Base-by-base conservation (phyloP, 2,888 invertebrate genomes). In the Lobophora halterata region DNA sequence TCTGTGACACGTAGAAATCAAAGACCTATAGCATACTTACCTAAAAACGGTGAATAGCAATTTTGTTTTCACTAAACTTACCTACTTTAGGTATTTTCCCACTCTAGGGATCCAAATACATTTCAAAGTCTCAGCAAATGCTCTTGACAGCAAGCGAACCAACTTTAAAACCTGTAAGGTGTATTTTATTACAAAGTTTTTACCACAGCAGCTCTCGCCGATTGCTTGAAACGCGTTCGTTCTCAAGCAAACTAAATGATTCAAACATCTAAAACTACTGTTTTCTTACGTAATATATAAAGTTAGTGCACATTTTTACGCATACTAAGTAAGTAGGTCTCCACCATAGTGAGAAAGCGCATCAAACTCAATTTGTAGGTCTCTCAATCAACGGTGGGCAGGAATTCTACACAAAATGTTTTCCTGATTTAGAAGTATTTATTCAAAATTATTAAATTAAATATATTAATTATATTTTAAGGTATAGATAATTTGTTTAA, bases 31-130 rank as follows among this genome's bases (percentile, higher is more conserved):
- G n/a, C n/a, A n/a, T n/a, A 18, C 14, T 24, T n/a, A 19, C 18
- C 28, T 33, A 20, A 27, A 34, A 24, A 37, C 20, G 39, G 26
- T 27, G 26, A 17, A 25, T 27, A 37, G 36, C 30, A 35, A 40
- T 32, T 32, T 32, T 27, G 41, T 41, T 47, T 5, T 16, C 33
- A 42, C 29, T 36, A 9, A 29, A 18, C 27, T 23, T 7, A 1
- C 8, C 9, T 39, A 31, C 34, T 40, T 38, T 19, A 35, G 28
- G 41, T 41, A 33, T n/a, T n/a, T n/a, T n/a, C n/a, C 10, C 29
- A 29, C 42, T 29, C n/a, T 21, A 3, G 17, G 24, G 28, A 13
- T 34, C 20, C 24, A 29, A 25, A 29, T 39, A 11, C 29, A 33
- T 23, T 37, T 29, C 32, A 42, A 42, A 42, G 23, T 33, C 32